Evolutionary conservation across 2,797 vertebrate species (phyloP).

Genomic region (Sebastes taczanowskii): DNA sequence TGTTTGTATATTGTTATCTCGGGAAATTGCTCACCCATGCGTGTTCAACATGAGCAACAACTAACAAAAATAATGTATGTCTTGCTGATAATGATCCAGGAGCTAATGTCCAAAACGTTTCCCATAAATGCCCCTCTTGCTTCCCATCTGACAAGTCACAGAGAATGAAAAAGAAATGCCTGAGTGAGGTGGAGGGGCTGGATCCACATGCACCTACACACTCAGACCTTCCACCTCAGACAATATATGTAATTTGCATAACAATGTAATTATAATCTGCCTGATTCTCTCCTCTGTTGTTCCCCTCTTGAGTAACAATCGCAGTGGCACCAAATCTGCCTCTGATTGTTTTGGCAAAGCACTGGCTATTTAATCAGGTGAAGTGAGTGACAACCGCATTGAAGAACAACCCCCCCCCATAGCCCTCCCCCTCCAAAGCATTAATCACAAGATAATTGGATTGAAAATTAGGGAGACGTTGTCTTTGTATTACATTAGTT

Average conservation of each 20-base stretch:
- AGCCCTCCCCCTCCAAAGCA: slow-evolving; percentile 25
- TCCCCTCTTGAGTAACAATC: slow-evolving; percentile 26
- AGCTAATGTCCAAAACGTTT: background rate
- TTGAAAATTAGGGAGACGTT: slow-evolving; percentile 60
- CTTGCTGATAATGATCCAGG: background rate
- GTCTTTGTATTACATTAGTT: slow-evolving; percentile 66
- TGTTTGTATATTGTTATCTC: slow-evolving; percentile 22
- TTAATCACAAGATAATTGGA: slow-evolving; percentile 73
- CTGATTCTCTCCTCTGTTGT: slow-evolving; percentile 21
- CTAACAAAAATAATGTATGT: background rate
- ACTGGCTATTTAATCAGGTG: slow-evolving; percentile 62
- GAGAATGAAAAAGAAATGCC: background rate
- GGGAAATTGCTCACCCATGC: background rate
- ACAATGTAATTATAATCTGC: slow-evolving; percentile 62
- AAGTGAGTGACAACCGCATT: slow-evolving; percentile 58
- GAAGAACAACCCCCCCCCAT: slow-evolving; percentile 17
- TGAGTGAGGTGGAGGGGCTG: background rate
- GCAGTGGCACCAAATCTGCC: slow-evolving; percentile 25
- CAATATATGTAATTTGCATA: slow-evolving; percentile 64
- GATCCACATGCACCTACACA: slow-evolving; percentile 16
- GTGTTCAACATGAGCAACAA: slow-evolving; percentile 20
- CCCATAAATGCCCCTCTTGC: background rate
- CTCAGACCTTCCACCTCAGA: slow-evolving; percentile 27
- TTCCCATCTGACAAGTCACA: slow-evolving; percentile 2
- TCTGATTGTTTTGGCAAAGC: slow-evolving; percentile 66